Evolutionary conservation across 2,888 invertebrate species (phyloP), one percentile per base, ranked within the genome.

Genomic region (Platypus cylindrus): DNA sequence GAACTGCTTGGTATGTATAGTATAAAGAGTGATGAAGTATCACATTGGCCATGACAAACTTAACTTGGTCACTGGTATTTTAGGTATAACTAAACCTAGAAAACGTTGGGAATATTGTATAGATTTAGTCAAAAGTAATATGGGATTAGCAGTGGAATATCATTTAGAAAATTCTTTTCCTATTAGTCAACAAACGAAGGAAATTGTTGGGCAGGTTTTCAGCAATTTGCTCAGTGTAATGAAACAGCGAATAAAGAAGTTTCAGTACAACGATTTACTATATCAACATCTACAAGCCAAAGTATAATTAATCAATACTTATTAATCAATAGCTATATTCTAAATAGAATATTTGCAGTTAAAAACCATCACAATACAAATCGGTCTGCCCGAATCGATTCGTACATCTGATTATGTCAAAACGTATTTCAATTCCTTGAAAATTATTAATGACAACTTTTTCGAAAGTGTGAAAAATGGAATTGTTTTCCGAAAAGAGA

Each of bases 51-150:
- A 20, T 20, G 20, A 9, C 9, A 20, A 7, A 5, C 5, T 20
- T 20, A 5, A 20, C 9, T 20, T 20, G 20, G 9, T 20, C 9
- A n/a, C n/a, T 26, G 13, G 22, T 22, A 20, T 50, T 47, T 35
- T 32, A 58, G 58, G 58, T n/a, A 44, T 51, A 15, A 47, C 44
- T 13, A 27, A 46, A 30, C 49, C 53, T 8, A 32, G 28, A 12
- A 51, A 59, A 38, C 53, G 69, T 29, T 71, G 70, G 70, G 68
- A 70, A 52, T 59, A 64, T 45, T 71, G 71, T 47, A 51, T 65
- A 4, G 53, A 58, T 37, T 57, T 66, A 17, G 54, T 66, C 1
- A 57, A 63, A 30, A 58, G 59, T 32, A 63, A 63, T 45, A 66
- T 70, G 58, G 63, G 65, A 3, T 57, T 66, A 32, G 68, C 65